Percentiles rank a stretch among this genome's conserved stretches.
phyloP scores from a whole-genome alignment of 2,888 invertebrate genomes.

The Masnerella sp. region DNA sequence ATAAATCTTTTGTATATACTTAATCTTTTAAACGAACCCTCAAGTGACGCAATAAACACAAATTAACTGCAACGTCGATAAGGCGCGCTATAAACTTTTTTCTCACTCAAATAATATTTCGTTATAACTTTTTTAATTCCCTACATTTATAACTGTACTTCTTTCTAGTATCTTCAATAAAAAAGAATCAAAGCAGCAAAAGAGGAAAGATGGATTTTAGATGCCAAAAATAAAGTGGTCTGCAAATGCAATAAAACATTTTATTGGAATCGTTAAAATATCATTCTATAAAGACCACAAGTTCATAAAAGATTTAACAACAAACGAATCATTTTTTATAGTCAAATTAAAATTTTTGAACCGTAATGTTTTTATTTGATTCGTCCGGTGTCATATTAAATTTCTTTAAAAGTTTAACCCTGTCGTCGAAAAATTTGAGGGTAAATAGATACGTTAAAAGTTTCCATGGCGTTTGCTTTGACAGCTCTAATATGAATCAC shows the following conservation, averaged over 20 bases:
- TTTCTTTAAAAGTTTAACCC: conserved; percentile 11
- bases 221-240: background rate
- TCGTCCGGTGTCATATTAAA: background rate
- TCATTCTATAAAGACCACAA: conserved; percentile 6
- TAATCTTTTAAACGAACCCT: too few relatives aligned
- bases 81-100: too few relatives aligned
- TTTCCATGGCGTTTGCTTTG: background rate
- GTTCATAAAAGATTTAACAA: conserved; percentile 27
- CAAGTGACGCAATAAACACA: too few relatives aligned
- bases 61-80: too few relatives aligned
- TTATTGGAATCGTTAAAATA: conserved; percentile 27
- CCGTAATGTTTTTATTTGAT: background rate
- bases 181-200: background rate
- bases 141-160: conserved; percentile 1
- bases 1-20: too few relatives aligned
- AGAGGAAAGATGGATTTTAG: background rate
- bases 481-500: conserved; percentile 10
- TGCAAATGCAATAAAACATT: conserved; percentile 9
- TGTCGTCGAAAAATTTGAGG: too few relatives aligned
- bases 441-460: background rate
- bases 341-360: conserved; percentile 18
- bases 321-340: conserved; percentile 28
- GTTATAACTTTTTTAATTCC: background rate
- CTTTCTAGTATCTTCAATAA: background rate
- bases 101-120: background rate